Conservation (phyloP, 2,888 invertebrate genomes). For the Drosophila engyochracea region DNA sequence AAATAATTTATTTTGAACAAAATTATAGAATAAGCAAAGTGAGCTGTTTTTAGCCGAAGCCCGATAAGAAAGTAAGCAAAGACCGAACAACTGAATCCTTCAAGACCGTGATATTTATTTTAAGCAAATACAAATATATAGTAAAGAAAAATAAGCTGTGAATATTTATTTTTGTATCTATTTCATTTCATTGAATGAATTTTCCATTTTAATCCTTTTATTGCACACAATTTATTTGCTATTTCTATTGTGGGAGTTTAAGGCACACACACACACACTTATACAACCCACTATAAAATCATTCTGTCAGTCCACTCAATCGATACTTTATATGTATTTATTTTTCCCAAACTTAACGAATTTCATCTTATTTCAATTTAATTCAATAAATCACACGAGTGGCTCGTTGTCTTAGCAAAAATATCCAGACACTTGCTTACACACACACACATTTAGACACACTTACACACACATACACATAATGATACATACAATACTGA, state of each 20-base stretch:
- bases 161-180: neutral
- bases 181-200: neutral
- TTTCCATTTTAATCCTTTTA: neutral
- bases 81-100: neutral
- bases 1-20: neutral
- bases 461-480: constrained; percentile 1
- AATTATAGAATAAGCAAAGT: neutral
- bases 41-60: neutral
- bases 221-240: neutral
- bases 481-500: constrained; percentile 29
- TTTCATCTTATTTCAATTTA: constrained; percentile 48
- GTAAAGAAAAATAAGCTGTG: neutral
- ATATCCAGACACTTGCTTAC: constrained; percentile 38
- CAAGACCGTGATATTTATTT: neutral
- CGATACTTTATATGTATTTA: neutral
- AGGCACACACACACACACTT: neutral
- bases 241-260: neutral
- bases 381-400: constrained; percentile 69
- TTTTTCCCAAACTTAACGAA: constrained; percentile 13
- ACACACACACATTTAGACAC: constrained; percentile 1
- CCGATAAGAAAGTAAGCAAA: neutral
- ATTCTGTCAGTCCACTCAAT: constrained; percentile 2
- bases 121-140: neutral
- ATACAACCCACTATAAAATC: neutral
- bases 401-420: constrained; percentile 45